Conservation (phyloP, 2,888 invertebrate species). For the Xestia sexstrigata region DNA sequence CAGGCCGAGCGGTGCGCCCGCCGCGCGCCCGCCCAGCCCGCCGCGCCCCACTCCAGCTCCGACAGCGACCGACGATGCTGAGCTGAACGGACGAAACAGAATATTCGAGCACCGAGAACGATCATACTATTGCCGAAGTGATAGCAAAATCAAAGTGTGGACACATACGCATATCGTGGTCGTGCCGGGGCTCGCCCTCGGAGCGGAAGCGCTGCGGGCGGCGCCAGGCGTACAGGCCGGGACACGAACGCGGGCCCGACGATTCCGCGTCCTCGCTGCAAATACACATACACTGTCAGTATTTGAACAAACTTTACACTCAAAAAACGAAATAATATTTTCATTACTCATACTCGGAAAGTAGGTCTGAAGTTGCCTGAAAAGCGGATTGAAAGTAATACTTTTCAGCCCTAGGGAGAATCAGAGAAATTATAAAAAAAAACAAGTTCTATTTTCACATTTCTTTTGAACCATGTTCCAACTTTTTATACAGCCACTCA, state of each 20-base stretch:
- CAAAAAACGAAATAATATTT: not conserved
- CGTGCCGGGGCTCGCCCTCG: constrained; percentile 78
- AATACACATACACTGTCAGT: not conserved
- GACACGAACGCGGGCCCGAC: constrained; percentile 86
- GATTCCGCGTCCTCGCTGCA: constrained; percentile 83
- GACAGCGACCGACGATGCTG: constrained; percentile 94
- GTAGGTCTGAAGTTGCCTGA: no score
- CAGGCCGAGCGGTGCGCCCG: constrained; percentile 75
- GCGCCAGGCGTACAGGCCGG: constrained; percentile 84
- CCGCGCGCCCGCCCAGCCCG: constrained; percentile 65
- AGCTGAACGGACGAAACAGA: constrained; percentile 80
- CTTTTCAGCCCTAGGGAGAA: no score
- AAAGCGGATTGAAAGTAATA: no score
- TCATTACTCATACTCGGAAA: no score
- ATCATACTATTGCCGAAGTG: not conserved
- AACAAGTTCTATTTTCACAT: no score
- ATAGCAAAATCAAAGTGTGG: not conserved
- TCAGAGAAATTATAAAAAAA: no score
- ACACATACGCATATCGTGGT: constrained; percentile 74
- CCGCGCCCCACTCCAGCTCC: constrained; percentile 92
- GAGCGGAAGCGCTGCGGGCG: constrained; percentile 80
- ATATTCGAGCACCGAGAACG: not conserved
- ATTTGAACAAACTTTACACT: no score
- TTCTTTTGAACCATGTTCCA: no score
- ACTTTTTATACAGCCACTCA: no score